Evolutionary conservation across 2,797 vertebrate species (phyloP), one percentile per base, ranked within the genome.

Genomic region (Microchirus variegatus): DNA sequence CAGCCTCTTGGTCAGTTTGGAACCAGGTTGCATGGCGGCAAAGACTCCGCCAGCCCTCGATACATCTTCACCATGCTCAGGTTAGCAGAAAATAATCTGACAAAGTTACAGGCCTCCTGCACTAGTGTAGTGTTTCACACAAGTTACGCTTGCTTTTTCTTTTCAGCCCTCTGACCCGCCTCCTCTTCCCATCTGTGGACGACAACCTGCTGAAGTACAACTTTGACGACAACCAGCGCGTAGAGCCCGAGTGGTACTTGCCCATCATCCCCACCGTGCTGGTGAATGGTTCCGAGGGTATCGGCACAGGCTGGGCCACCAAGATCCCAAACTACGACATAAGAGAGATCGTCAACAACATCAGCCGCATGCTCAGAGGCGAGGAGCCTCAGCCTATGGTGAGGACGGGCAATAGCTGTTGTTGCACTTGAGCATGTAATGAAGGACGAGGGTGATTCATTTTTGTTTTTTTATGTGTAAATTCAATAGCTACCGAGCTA

Each of bases 1-100:
- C 97, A 96, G 81, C 98, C 98, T 51, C 90, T 94, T 26, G 98
- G 98, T 75, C 98, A 99, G 91, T 99, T 99, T 90, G 98, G 98
- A 71, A 99, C 98, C 3, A 92, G 98, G 61, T 80, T 99, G 49
- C 95, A 99, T 0, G 97, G 98, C 12, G 98, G 98, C 65, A 99
- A 99, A 58, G 98, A 99, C 87, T 96, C 96, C 47, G 98, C 97
- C 84, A 99, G 98, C 77, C 96, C 98, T 91, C 95, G 97, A 95
- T 99, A 99, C 87, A 99, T 99, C 90, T 99, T 99, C 80, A 99
- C 97, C 60, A 98, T 98, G 97, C 97, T 99, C 72, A 99, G 97
- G 98, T 99, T 47, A 81, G 90, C 71, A 22, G 4, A 9, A 26
- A 31, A 10, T 26, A 11, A 4, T 54, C 14, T 22, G 13, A 50